Evolutionary conservation across 2,797 vertebrate genomes (phyloP).

Genomic region (Argya squamiceps): DNA sequence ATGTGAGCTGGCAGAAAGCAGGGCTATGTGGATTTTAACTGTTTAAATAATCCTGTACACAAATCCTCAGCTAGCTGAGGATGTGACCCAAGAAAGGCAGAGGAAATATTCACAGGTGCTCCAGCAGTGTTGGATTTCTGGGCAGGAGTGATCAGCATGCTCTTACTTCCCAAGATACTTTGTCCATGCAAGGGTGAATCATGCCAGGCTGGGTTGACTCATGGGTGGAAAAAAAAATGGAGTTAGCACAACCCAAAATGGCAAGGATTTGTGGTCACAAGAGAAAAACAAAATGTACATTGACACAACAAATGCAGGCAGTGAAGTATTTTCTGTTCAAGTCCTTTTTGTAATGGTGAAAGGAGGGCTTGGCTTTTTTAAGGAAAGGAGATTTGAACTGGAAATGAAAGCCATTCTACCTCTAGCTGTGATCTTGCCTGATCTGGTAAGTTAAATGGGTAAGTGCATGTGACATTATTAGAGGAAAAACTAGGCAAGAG

Average conservation of each 20-base stretch:
- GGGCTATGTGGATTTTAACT: neutral
- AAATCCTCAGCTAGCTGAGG: neutral
- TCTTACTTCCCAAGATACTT: neutral
- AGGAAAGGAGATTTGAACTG: neutral
- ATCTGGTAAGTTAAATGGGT: neutral
- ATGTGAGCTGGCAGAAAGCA: constrained; percentile 43
- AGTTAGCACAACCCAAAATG: constrained; percentile 19
- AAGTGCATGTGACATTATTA: constrained; percentile 9
- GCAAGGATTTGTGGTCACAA: constrained; percentile 32
- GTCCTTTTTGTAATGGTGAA: neutral
- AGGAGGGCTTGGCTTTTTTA: neutral
- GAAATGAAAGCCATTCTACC: neutral
- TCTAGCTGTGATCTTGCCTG: neutral
- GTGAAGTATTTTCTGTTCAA: neutral
- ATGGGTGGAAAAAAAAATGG: constrained; percentile 25
- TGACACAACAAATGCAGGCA: constrained; percentile 35
- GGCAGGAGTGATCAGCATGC: neutral
- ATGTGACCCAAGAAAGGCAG: neutral
- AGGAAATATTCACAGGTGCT: neutral
- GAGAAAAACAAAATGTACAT: constrained; percentile 17
- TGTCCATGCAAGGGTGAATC: constrained; percentile 54
- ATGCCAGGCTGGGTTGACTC: constrained; percentile 41
- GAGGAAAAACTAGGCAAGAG: constrained; percentile 20
- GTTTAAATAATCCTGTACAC: neutral
- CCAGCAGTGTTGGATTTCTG: neutral